These are phyloP conservation scores for Morinoia aosen DNA, from an alignment of 2,888 invertebrate species.

Conservation along the genomic window DNA sequence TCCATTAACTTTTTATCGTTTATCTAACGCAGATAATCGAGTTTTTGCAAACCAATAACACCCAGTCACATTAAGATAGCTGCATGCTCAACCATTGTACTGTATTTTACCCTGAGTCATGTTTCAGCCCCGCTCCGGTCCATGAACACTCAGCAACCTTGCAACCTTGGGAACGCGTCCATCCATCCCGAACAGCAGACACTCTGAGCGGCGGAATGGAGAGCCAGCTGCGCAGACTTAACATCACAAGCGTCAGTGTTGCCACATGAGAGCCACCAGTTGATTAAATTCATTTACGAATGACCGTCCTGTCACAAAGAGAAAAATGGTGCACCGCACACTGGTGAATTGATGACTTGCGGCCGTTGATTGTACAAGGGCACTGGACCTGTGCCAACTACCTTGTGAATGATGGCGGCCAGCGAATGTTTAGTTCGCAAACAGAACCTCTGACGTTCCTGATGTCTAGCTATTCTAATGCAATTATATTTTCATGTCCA, in stretches of 20 bases:
- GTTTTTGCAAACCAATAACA: background rate
- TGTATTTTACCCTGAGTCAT: background rate
- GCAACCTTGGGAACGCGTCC: background rate
- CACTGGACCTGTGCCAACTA: background rate
- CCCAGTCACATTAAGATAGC: background rate
- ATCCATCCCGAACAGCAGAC: background rate
- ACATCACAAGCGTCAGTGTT: background rate
- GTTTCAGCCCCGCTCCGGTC: background rate
- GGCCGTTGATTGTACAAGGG: slow-evolving; percentile 17
- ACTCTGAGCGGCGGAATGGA: background rate
- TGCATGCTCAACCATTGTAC: background rate
- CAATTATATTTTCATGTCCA: background rate
- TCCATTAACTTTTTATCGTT: background rate
- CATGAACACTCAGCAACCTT: background rate
- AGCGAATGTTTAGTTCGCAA: background rate
- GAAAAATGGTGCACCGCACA: background rate
- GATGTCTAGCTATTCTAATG: background rate
- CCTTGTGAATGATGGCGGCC: slow-evolving; percentile 3
- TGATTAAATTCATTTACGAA: background rate
- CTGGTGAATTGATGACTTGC: background rate
- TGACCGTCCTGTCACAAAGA: slow-evolving; percentile 1
- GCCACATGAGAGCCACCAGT: background rate
- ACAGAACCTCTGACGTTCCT: background rate
- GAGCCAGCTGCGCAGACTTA: background rate
- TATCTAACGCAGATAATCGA: background rate